Evolutionary conservation across 2,797 vertebrate species (phyloP).

Genomic region (Syngnathus rostellatus): DNA sequence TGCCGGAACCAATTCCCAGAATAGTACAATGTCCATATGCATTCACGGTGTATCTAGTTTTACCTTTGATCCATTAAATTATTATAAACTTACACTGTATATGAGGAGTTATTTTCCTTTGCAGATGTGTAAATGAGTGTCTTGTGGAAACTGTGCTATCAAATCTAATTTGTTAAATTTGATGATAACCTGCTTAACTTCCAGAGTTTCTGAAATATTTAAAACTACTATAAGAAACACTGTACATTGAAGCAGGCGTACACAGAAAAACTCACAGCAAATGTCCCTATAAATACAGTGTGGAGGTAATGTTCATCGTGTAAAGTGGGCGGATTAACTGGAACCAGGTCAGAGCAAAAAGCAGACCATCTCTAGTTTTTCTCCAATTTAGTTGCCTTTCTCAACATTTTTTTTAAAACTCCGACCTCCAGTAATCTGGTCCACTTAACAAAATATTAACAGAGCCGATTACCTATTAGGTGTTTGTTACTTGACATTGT

Average conservation of each 20-base stretch:
- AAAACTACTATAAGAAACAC: background rate
- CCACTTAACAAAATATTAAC: conserved; percentile 3
- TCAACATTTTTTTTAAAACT: conserved; percentile 12
- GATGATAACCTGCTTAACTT: background rate
- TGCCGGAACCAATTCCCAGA: background rate
- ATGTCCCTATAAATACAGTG: conserved; percentile 58
- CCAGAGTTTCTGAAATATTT: background rate
- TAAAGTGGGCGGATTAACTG: conserved; percentile 67
- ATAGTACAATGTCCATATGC: background rate
- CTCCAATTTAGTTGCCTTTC: conserved; percentile 43
- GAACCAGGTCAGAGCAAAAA: conserved; percentile 67
- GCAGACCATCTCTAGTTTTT: conserved; percentile 49
- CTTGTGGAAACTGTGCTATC: background rate
- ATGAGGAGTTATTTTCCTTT: background rate
- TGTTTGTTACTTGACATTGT: background rate
- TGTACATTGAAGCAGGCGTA: conserved; percentile 18
- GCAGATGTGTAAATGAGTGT: background rate
- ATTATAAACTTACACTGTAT: background rate
- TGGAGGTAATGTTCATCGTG: conserved; percentile 59
- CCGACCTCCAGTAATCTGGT: conserved; percentile 23
- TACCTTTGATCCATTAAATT: background rate
- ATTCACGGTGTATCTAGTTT: background rate
- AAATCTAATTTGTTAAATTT: background rate
- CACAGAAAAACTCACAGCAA: conserved; percentile 32
- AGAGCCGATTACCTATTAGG: conserved; percentile 16